A percentile compares a stretch with the other conserved stretches of the same genome.
phyloP scores from a whole-genome alignment of 2,797 vertebrate genomes.

The Muraenolepis orangiensis region DNA sequence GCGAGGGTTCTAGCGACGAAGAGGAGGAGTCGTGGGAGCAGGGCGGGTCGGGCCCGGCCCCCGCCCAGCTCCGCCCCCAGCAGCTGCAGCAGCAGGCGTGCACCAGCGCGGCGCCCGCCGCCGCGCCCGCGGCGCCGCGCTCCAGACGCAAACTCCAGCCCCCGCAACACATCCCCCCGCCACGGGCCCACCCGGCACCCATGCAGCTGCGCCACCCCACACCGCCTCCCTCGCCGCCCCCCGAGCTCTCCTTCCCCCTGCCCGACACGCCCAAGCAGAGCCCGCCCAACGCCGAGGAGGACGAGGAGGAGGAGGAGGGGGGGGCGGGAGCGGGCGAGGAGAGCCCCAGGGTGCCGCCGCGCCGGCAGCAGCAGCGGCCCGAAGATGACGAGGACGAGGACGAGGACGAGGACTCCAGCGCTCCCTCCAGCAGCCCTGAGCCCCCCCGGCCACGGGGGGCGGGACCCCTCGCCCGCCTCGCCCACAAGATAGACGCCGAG shows the following conservation, averaged over 20 bases:
- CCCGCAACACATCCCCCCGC: slow-evolving; percentile 76
- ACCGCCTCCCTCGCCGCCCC: slow-evolving; percentile 77
- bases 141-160: slow-evolving; percentile 78
- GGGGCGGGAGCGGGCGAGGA: slow-evolving; percentile 5
- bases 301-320: slow-evolving; percentile 53
- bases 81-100: slow-evolving; percentile 44
- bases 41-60: slow-evolving; percentile 56
- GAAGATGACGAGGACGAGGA: slow-evolving; percentile 30
- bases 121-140: slow-evolving; percentile 42
- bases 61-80: slow-evolving; percentile 42
- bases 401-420: slow-evolving; percentile 72
- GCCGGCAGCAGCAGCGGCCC: neutral
- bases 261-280: slow-evolving; percentile 82
- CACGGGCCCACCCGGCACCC: slow-evolving; percentile 67
- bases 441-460: slow-evolving; percentile 63
- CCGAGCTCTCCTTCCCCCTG: slow-evolving; percentile 71
- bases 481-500: slow-evolving; percentile 77
- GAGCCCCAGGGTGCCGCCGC: slow-evolving; percentile 19
- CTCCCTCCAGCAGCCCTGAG: slow-evolving; percentile 81
- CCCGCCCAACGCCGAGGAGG: slow-evolving; percentile 70
- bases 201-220: slow-evolving; percentile 74
- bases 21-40: slow-evolving; percentile 51
- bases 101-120: slow-evolving; percentile 39
- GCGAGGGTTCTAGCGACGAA: slow-evolving; percentile 56
- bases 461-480: slow-evolving; percentile 72